Evolutionary conservation across 2,797 vertebrate species (phyloP), one percentile per base, ranked within the genome.

Genomic region (Hafferia zeledoni): DNA sequence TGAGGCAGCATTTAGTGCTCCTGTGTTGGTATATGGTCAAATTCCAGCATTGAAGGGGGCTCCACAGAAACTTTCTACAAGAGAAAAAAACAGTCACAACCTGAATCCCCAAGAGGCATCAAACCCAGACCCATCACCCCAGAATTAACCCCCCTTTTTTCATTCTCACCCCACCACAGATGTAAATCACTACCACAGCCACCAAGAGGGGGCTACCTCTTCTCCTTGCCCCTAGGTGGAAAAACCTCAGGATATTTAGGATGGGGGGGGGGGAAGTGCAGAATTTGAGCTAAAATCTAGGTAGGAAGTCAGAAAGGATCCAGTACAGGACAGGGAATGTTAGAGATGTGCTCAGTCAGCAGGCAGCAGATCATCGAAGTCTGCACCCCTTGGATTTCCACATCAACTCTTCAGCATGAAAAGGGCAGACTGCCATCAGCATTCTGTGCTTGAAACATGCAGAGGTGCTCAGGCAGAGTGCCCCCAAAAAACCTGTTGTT

Each of bases 151-250:
- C 2, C 1, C 3, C 3, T 10, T 63, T 63, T 82, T 88, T 59
- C 44, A 64, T 2, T 55, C 18, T 30, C 46, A 56, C 25, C 9
- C n/a, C 28, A 44, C 5, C 0, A 0, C 2, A 8, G 43, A 39
- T 50, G 15, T 18, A 49, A 59, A 59, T 33, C n/a, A 33, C 39
- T n/a, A 9, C 20, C 46, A 28, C 13, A 47, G n/a, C 17, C 69
- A 22, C 30, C 41, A 67, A 37, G 6, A 69, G 33, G 43, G 5
- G 23, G 8, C 17, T 78, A 17, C 11, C 5, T 19, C 27, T 30
- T 8, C 39, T 84, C 13, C 13, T 88, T 75, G 22, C 7, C 17
- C 17, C 18, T 2, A 28, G 0, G 1, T 0, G 0, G 23, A 63
- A 83, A 83, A 85, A 20, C 2, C 2, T 17, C 11, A 3, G 28